Conservation (phyloP, 2,113 vertebrate species). For the Sphyrna mokarran region DNA sequence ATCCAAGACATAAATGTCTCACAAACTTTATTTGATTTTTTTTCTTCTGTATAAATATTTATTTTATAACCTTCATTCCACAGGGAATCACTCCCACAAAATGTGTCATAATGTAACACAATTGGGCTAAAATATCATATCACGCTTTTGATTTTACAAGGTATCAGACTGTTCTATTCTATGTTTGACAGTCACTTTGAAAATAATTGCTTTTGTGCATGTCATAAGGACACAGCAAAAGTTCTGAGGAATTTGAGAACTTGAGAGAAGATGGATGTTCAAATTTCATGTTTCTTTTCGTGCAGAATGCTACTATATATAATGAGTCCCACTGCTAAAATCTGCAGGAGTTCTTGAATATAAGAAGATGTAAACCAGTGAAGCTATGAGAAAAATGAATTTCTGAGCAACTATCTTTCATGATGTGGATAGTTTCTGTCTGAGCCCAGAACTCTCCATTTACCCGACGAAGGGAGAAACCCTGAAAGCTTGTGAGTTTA, state of each 20-base stretch:
- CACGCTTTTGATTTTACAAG: background rate
- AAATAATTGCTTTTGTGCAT: slow-evolving; percentile 19
- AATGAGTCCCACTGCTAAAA: slow-evolving; percentile 10
- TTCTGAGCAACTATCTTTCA: background rate
- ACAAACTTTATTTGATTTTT: background rate
- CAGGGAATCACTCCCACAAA: background rate
- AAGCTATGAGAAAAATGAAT: background rate
- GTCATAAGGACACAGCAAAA: slow-evolving; percentile 1
- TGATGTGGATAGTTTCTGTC: too few relatives aligned
- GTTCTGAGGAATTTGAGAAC: background rate
- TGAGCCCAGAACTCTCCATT: too few relatives aligned
- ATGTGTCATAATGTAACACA: slow-evolving; percentile 1
- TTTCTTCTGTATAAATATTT: slow-evolving; percentile 7
- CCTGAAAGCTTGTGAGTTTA: too few relatives aligned
- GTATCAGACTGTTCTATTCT: background rate
- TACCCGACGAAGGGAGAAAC: too few relatives aligned
- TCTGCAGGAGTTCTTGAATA: background rate
- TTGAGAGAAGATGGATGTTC: slow-evolving; percentile 5
- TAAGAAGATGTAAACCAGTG: background rate
- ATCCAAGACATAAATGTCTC: background rate
- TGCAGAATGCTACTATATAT: background rate
- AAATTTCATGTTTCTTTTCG: background rate
- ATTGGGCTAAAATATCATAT: slow-evolving; percentile 11
- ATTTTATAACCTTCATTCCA: background rate
- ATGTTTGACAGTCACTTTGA: background rate